Evolutionary conservation across 2,113 vertebrate species (phyloP).

Genomic region (Scophthalmus maximus): DNA sequence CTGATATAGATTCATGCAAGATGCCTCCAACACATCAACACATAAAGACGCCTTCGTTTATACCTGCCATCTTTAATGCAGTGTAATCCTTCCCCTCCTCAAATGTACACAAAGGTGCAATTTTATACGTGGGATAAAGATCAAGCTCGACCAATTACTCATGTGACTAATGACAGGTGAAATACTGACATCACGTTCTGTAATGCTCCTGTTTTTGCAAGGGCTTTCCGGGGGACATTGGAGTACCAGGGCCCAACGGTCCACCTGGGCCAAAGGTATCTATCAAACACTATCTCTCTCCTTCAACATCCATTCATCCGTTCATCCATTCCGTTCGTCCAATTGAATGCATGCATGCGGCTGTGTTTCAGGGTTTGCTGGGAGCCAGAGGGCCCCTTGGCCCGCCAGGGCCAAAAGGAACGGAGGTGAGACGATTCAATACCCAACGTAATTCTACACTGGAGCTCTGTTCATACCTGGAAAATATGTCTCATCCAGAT

Average conservation of each 20-base stretch:
- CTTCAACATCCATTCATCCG: neutral
- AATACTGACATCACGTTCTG: neutral
- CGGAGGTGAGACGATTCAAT: constrained; percentile 84
- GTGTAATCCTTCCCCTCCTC: neutral
- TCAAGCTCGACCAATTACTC: constrained; percentile 1
- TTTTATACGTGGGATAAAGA: neutral
- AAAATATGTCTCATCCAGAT: constrained; percentile 39
- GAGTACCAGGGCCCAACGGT: constrained; percentile 93
- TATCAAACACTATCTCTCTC: neutral
- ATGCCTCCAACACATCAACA: neutral
- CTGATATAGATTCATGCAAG: constrained; percentile 27
- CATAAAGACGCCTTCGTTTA: neutral
- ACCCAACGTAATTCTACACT: neutral
- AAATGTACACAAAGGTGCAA: neutral
- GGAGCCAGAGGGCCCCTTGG: constrained; percentile 90
- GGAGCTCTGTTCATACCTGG: constrained; percentile 6
- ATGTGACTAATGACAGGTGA: constrained; percentile 20
- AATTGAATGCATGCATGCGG: neutral
- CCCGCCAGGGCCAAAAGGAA: constrained; percentile 90
- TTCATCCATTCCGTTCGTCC: neutral
- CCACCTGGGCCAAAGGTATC: constrained; percentile 93
- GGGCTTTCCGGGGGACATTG: constrained; percentile 99
- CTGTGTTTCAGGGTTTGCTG: constrained; percentile 86
- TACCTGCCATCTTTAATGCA: neutral
- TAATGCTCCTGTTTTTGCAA: constrained; percentile 66